Evolutionary conservation across 1,140 invertebrate species (phyloP).

Genomic region (Anoplophora glabripennis): DNA sequence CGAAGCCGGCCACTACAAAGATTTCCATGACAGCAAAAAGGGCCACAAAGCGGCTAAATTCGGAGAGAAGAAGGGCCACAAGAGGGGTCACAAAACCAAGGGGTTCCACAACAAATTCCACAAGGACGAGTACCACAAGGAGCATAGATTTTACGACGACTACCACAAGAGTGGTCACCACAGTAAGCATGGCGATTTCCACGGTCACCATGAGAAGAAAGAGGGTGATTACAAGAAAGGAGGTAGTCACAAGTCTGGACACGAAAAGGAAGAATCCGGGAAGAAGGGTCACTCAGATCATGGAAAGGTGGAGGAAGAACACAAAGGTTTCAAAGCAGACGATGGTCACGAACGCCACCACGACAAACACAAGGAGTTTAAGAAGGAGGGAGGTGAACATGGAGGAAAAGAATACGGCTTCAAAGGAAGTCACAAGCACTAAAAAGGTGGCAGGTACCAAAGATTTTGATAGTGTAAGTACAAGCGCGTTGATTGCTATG

Average conservation of each 20-base stretch:
- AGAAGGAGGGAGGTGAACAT: slow-evolving; percentile 63
- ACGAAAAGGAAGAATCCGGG: slow-evolving; percentile 61
- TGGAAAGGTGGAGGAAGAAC: slow-evolving; percentile 72
- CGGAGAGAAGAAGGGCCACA: slow-evolving; percentile 70
- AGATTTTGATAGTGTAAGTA: no score
- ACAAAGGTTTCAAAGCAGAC: slow-evolving; percentile 72
- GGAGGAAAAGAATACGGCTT: slow-evolving; percentile 60
- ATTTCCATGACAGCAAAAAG: slow-evolving; percentile 49
- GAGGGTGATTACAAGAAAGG: slow-evolving; percentile 67
- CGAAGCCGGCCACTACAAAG: background rate
- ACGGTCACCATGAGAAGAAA: slow-evolving; percentile 65
- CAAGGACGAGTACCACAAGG: slow-evolving; percentile 79
- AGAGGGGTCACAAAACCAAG: slow-evolving; percentile 69
- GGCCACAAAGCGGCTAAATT: slow-evolving; percentile 70
- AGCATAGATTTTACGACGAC: slow-evolving; percentile 81
- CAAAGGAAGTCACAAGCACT: background rate
- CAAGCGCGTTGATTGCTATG: no score
- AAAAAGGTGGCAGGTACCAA: background rate
- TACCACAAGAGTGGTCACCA: slow-evolving; percentile 67
- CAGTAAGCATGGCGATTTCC: slow-evolving; percentile 64
- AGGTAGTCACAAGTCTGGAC: slow-evolving; percentile 65
- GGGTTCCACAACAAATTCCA: slow-evolving; percentile 77
- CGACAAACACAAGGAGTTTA: slow-evolving; percentile 62
- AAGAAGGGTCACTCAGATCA: slow-evolving; percentile 67
- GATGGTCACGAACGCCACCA: slow-evolving; percentile 65